phyloP scores from a whole-genome alignment of 2,888 invertebrate species.

The Seira ritae region DNA sequence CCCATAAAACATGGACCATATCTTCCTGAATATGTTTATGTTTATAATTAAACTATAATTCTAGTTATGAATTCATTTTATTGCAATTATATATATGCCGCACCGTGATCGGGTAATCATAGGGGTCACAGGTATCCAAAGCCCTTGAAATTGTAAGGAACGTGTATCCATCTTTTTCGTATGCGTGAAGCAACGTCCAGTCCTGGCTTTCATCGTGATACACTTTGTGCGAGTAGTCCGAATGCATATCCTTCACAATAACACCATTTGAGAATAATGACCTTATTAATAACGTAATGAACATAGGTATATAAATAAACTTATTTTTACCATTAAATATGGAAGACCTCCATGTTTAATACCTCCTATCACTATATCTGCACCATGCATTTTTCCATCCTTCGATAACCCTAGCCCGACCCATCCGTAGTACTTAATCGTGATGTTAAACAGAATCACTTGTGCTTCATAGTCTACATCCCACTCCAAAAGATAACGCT shows the following conservation, averaged over 20 bases:
- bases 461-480: slow-evolving; percentile 14
- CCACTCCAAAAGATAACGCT: slow-evolving; percentile 26
- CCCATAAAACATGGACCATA: slow-evolving; percentile 8
- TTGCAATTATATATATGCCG: background rate
- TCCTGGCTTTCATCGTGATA: slow-evolving; percentile 18
- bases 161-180: background rate
- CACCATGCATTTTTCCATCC: slow-evolving; percentile 38
- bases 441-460: slow-evolving; percentile 30
- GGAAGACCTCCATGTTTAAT: background rate
- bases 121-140: slow-evolving; percentile 26
- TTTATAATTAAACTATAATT: too few species aligned
- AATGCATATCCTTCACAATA: slow-evolving; percentile 16
- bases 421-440: slow-evolving; percentile 21
- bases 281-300: background rate
- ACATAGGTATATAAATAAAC: background rate
- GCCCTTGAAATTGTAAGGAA: slow-evolving; percentile 14
- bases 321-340: background rate
- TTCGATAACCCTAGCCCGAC: slow-evolving; percentile 49
- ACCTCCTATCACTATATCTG: slow-evolving; percentile 38
- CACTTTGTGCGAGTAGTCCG: slow-evolving; percentile 14
- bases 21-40: background rate
- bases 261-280: background rate
- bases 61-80: too few species aligned
- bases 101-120: slow-evolving; percentile 20
- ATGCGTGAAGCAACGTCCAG: slow-evolving; percentile 11